phyloP scores from a whole-genome alignment of 2,888 invertebrate genomes.

The Mycogona germanica region DNA sequence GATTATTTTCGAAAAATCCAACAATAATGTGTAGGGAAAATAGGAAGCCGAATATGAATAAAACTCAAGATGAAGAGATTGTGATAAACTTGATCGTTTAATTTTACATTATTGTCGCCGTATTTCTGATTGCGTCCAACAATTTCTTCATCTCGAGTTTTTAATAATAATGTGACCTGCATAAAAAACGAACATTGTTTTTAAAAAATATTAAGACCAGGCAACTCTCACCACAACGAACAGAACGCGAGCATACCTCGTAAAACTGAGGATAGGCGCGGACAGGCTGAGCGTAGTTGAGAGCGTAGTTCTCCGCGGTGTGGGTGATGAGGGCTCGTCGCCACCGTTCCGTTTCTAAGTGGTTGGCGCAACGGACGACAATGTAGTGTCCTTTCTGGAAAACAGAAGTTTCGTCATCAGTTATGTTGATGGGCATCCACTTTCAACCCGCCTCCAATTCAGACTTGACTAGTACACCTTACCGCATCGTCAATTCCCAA shows the following conservation, averaged over 20 bases:
- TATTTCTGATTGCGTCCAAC: too few relatives aligned
- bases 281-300: constrained; percentile 40
- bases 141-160: too few relatives aligned
- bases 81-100: too few relatives aligned
- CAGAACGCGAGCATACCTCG: constrained; percentile 18
- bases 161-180: too few relatives aligned
- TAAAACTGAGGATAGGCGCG: constrained; percentile 24
- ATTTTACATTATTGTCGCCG: too few relatives aligned
- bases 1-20: too few relatives aligned
- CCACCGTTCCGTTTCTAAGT: constrained; percentile 40
- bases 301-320: constrained; percentile 34
- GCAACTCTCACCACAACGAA: neutral
- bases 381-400: constrained; percentile 40
- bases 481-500: constrained; percentile 33
- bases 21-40: too few relatives aligned
- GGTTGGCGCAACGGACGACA: constrained; percentile 37
- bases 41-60: too few relatives aligned
- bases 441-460: too few relatives aligned
- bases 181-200: neutral
- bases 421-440: neutral
- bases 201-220: neutral
- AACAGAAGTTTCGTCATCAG: neutral
- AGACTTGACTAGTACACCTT: constrained; percentile 24
- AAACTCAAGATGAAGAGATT: too few relatives aligned
- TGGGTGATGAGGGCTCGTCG: constrained; percentile 40